Evolutionary conservation across 2,797 vertebrate genomes (phyloP).

Genomic region (Chaunax sp.): DNA sequence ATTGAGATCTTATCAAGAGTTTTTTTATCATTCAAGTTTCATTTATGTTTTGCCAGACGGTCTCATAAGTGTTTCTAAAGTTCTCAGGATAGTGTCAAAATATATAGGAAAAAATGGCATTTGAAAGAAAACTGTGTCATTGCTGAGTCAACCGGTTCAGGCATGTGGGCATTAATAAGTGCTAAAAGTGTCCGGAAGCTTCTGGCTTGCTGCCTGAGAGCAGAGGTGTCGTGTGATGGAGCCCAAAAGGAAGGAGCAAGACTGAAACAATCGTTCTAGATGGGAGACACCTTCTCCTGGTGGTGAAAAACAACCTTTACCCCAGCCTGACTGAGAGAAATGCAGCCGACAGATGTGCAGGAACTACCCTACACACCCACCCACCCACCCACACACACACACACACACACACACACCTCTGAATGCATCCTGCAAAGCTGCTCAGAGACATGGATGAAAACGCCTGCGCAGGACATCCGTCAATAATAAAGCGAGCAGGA

Average conservation of each 20-base stretch:
- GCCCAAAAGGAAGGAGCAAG: conserved; percentile 77
- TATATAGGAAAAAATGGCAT: neutral
- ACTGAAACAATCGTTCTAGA: conserved; percentile 69
- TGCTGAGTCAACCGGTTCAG: conserved; percentile 37
- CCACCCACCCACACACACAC: conserved; percentile 33
- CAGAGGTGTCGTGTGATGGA: conserved; percentile 71
- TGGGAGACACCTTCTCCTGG: conserved; percentile 79
- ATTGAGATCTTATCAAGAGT: conserved; percentile 3
- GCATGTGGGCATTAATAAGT: conserved; percentile 46
- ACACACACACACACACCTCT: conserved; percentile 38
- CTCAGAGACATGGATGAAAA: conserved; percentile 75
- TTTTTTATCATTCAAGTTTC: neutral
- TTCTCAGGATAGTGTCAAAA: no score
- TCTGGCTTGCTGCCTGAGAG: conserved; percentile 73
- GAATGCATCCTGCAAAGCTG: conserved; percentile 81
- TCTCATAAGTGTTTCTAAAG: no score
- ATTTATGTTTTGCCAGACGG: neutral
- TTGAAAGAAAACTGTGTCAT: conserved; percentile 22
- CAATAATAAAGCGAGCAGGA: conserved; percentile 78
- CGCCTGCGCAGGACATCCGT: conserved; percentile 84
- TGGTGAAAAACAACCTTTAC: conserved; percentile 81
- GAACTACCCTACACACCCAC: conserved; percentile 71
- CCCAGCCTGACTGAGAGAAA: conserved; percentile 70
- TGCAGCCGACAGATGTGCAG: conserved; percentile 85
- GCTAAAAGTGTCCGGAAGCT: conserved; percentile 62